Evolutionary conservation across 2,113 vertebrate species (phyloP).

Genomic region (Eulacestoma nigropectus): DNA sequence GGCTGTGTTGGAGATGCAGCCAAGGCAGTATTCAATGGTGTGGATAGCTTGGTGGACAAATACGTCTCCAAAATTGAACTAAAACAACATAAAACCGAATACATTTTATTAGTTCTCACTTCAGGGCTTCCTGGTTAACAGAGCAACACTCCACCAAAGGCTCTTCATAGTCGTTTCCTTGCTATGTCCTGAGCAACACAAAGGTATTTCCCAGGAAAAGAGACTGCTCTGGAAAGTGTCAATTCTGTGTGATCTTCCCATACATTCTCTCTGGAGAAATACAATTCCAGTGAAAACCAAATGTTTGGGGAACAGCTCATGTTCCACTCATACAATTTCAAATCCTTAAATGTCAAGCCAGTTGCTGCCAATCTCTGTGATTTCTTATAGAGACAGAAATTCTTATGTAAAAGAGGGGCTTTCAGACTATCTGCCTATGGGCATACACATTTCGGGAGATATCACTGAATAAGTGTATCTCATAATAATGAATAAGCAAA

Average conservation of each 20-base stretch:
- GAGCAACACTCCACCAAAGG: not conserved
- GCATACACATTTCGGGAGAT: not conserved
- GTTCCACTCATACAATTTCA: not conserved
- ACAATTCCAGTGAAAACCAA: not conserved
- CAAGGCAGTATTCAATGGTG: slow-evolving; percentile 80
- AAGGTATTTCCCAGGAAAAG: not conserved
- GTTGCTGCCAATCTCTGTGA: not conserved
- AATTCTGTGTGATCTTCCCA: not conserved
- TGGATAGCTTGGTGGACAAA: slow-evolving; percentile 81
- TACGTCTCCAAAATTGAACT: slow-evolving; percentile 73
- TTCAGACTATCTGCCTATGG: not conserved
- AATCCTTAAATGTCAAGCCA: not conserved
- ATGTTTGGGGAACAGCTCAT: not conserved
- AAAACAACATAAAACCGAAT: not conserved
- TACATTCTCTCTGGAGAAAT: not conserved
- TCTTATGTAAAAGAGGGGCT: not conserved
- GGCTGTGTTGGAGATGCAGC: slow-evolving; percentile 82
- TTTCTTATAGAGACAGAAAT: not conserved
- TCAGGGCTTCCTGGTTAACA: not conserved
- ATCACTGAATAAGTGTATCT: not conserved
- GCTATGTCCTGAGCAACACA: not conserved
- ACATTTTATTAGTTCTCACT: not conserved
- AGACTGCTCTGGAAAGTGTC: not conserved
- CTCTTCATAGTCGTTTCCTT: not conserved
- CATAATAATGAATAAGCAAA: not conserved